Percentiles rank a stretch among this genome's conserved stretches.
phyloP scores from a whole-genome alignment of 2,888 invertebrate genomes.

The Hydraecia micacea region DNA sequence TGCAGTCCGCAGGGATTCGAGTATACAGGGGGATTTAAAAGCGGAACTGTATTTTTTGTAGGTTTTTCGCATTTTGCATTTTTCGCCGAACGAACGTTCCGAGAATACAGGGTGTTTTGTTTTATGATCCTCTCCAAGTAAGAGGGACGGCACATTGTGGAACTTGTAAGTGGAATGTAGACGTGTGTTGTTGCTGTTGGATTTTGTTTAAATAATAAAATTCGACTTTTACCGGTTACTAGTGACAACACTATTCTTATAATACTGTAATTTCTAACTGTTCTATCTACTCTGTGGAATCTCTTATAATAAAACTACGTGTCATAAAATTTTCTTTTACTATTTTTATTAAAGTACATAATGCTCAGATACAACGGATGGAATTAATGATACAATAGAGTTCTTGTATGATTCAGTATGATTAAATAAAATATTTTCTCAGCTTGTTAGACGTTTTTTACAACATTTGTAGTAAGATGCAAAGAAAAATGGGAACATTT shows the following conservation, averaged over 20 bases:
- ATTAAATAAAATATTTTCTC: not conserved
- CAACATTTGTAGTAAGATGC: not conserved
- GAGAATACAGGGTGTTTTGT: constrained; percentile 58
- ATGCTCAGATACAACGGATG: constrained; percentile 11
- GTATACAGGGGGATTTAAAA: constrained; percentile 76
- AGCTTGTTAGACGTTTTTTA: not conserved
- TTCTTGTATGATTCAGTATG: constrained; percentile 17
- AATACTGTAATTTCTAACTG: too few relatives aligned
- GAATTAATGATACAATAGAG: constrained; percentile 10
- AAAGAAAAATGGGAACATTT: not conserved
- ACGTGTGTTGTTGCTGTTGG: constrained; percentile 9
- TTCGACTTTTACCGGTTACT: too few relatives aligned
- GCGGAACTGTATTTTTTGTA: constrained; percentile 53
- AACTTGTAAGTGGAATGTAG: constrained; percentile 18
- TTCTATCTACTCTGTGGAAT: too few relatives aligned
- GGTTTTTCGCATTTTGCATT: constrained; percentile 51
- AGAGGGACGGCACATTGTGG: constrained; percentile 33
- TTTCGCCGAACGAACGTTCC: constrained; percentile 50
- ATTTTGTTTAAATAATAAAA: too few relatives aligned
- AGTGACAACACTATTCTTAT: too few relatives aligned
- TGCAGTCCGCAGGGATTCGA: constrained; percentile 73
- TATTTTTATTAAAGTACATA: not conserved
- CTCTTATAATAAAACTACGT: too few relatives aligned
- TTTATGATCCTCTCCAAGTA: constrained; percentile 41
- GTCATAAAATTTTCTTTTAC: too few relatives aligned